Conservation (phyloP, 92 coral and sea anemone genomes). For the Heliopora coerulea region DNA sequence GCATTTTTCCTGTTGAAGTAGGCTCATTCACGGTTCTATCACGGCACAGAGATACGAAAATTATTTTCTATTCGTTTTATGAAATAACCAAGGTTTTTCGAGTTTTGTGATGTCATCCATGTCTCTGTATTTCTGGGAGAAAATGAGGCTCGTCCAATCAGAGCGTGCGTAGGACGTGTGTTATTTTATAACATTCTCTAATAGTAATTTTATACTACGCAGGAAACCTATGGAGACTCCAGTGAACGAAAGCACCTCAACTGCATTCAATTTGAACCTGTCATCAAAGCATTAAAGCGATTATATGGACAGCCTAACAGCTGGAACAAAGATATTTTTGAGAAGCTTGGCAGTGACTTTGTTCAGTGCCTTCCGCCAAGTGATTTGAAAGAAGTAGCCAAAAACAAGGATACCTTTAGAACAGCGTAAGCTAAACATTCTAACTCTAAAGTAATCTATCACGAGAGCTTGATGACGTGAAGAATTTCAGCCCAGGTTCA, state of each 20-base stretch:
- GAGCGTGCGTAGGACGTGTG: too few relatives aligned
- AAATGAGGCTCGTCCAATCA: too few relatives aligned
- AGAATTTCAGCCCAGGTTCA: too few relatives aligned
- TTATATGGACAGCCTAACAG: background rate
- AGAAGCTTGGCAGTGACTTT: conserved; percentile 33
- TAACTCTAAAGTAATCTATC: background rate
- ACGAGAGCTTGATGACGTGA: background rate
- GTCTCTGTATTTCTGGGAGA: too few relatives aligned
- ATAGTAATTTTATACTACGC: too few relatives aligned
- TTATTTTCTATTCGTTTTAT: background rate
- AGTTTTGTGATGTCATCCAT: too few relatives aligned
- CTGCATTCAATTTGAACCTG: conserved; percentile 35
- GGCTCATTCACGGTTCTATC: too few relatives aligned
- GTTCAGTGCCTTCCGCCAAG: conserved; percentile 32
- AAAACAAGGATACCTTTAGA: conserved; percentile 29
- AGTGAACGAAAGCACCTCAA: conserved; percentile 10
- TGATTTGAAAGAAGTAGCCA: conserved; percentile 14
- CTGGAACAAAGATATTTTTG: conserved; percentile 25
- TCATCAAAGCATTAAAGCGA: conserved; percentile 14
- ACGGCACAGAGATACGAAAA: too few relatives aligned
- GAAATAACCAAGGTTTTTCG: too few relatives aligned
- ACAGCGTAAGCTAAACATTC: background rate
- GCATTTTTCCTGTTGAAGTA: too few relatives aligned
- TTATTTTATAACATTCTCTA: too few relatives aligned
- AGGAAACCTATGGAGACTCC: conserved; percentile 4